A percentile compares a stretch with the other conserved stretches of the same genome.
These are phyloP conservation scores for Blomia tropicalis DNA, from an alignment of 2,888 invertebrate genomes.

Conservation along the genomic window DNA sequence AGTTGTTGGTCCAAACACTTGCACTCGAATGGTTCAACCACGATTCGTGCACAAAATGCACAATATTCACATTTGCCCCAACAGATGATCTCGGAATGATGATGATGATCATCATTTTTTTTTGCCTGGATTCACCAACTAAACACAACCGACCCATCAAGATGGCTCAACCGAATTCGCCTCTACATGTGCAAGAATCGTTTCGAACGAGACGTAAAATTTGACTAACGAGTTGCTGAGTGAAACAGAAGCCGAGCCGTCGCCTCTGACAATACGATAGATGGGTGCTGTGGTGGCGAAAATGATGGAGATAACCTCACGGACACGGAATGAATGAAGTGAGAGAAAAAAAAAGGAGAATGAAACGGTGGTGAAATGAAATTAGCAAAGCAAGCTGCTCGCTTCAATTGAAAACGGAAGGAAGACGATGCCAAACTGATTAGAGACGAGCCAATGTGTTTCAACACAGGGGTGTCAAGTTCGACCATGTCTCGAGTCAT, in stretches of 20 bases:
- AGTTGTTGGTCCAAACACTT: not conserved
- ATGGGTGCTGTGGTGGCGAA: too few relatives aligned
- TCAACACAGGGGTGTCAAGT: not conserved
- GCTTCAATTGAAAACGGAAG: conserved; percentile 9
- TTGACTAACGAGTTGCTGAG: conserved; percentile 8
- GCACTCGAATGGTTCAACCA: not conserved
- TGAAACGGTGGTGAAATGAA: not conserved
- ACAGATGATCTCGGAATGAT: too few relatives aligned
- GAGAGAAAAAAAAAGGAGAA: too few relatives aligned
- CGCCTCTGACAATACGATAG: too few relatives aligned
- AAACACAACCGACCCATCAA: too few relatives aligned
- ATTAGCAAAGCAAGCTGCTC: not conserved
- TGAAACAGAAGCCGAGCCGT: not conserved
- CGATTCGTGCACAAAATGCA: conserved; percentile 6
- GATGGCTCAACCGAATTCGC: not conserved
- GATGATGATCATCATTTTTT: conserved; percentile 3
- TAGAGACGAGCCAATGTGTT: conserved; percentile 5
- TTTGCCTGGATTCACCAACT: not conserved
- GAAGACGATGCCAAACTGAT: not conserved
- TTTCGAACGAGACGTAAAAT: not conserved
- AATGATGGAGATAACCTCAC: too few relatives aligned
- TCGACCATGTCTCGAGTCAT: too few relatives aligned
- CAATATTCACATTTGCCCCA: too few relatives aligned
- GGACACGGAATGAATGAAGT: too few relatives aligned
- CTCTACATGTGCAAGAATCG: not conserved